phyloP scores from a whole-genome alignment of 1,140 invertebrate genomes.

The Drosophila nigromelanica region DNA sequence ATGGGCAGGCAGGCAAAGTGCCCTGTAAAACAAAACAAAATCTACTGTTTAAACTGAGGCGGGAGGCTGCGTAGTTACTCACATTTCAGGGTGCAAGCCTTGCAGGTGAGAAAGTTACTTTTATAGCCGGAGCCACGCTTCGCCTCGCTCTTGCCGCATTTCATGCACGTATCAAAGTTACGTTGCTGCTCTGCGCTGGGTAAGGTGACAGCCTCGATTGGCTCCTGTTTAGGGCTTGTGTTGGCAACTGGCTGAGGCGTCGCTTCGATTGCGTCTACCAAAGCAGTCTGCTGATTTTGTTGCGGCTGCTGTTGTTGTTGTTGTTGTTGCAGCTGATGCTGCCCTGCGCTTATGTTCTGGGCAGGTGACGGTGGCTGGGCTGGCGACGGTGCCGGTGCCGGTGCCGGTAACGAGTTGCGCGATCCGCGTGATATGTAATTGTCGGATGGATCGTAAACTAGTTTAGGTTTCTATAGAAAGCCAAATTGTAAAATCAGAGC shows the following conservation, averaged over 20 bases:
- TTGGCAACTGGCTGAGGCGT: background rate
- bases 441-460: slow-evolving; percentile 90
- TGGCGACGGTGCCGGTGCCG: background rate
- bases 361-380: background rate
- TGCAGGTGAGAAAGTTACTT: slow-evolving; percentile 68
- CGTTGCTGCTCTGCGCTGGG: slow-evolving; percentile 12
- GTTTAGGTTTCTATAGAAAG: slow-evolving; percentile 84
- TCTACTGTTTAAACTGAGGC: background rate
- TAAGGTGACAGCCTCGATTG: background rate
- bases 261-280: background rate
- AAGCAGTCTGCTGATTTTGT: slow-evolving; percentile 1
- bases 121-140: slow-evolving; percentile 69
- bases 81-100: slow-evolving; percentile 65
- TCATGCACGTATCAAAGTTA: slow-evolving; percentile 60
- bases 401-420: slow-evolving; percentile 37
- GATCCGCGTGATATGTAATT: slow-evolving; percentile 86
- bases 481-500: background rate
- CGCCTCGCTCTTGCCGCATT: slow-evolving; percentile 62
- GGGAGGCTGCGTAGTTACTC: slow-evolving; percentile 18
- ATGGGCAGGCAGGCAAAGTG: slow-evolving; percentile 54
- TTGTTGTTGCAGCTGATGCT: slow-evolving; percentile 8
- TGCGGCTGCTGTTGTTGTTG: slow-evolving; percentile 19
- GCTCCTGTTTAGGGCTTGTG: slow-evolving; percentile 13
- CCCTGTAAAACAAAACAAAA: slow-evolving; percentile 38
- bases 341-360: background rate